Evolutionary conservation across 2,113 vertebrate species (phyloP), one percentile per base, ranked within the genome.

Genomic region (Pelvicachromis taeniatus): DNA sequence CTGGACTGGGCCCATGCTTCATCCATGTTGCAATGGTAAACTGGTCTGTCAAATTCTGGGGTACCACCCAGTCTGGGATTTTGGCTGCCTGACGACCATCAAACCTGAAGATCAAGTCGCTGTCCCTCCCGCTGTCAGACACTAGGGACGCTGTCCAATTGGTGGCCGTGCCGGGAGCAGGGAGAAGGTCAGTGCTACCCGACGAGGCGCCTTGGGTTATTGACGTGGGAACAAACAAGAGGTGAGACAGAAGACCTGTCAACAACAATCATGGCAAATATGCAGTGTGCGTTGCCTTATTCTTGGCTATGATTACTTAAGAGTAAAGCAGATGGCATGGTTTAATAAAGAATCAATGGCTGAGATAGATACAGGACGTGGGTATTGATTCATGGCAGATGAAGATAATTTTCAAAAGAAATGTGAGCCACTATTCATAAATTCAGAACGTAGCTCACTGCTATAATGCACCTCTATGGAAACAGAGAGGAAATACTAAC

Each of bases 11-110:
- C 2, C 98, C 98, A 1, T 99, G 99, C 85, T 97, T 98, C 98
- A 99, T 99, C 99, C 99, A 99, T 70, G 98, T 97, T 16, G 97
- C 96, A 87, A 99, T 97, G 73, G 98, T 99, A 95, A 99, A 99
- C 86, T 99, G 98, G 90, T 99, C 97, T 0, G 98, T 99, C 90
- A 99, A 95, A 92, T 99, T 99, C 95, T 98, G 98, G 0, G 98
- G 97, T 35, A 98, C 97, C 89, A 99, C 97, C 92, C 96, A 96
- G 63, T 98, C 98, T 0, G 99, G 98, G 73, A 99, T 97, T 94
- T 98, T 99, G 21, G 98, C 97, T 5, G 98, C 98, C 91, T 99
- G 99, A 26, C 94, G 97, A 83, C 99, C 98, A 19, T 99, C 98
- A 85, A 99, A 99, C 88, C 96, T 97, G 94, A 98, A 99, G 93